Conservation (phyloP, 2,113 vertebrate species). For the Halcyon malimbica region DNA sequence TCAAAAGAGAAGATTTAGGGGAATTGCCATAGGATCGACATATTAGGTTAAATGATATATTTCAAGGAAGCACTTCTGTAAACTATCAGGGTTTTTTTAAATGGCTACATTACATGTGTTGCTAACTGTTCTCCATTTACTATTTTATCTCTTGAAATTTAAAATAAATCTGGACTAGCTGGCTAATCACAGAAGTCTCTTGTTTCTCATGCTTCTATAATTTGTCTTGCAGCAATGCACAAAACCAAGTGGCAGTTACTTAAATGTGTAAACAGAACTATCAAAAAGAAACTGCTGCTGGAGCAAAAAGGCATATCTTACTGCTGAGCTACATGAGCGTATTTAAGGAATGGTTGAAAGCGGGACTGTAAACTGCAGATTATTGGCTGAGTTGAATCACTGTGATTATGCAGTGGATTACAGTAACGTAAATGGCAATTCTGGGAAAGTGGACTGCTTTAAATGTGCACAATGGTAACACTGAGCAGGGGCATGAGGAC, state of each 20-base stretch:
- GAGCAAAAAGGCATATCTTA: neutral
- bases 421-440: neutral
- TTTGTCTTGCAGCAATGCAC: neutral
- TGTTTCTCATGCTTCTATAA: constrained; percentile 5
- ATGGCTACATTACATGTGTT: neutral
- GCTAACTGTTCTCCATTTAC: neutral
- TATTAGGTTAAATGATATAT: neutral
- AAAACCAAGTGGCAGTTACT: neutral
- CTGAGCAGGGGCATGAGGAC: neutral
- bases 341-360: neutral
- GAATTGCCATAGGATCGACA: neutral
- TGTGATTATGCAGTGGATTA: neutral
- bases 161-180: neutral
- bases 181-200: neutral
- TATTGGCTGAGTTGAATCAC: neutral
- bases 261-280: neutral
- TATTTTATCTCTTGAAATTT: neutral
- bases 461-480: neutral
- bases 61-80: constrained; percentile 29
- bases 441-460: neutral
- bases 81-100: neutral
- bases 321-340: neutral
- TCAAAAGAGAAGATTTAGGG: neutral
- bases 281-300: neutral
- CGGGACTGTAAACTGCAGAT: neutral